Evolutionary conservation across 2,888 invertebrate species (phyloP), one percentile per base, ranked within the genome.

Genomic region (Stenurella melanura): DNA sequence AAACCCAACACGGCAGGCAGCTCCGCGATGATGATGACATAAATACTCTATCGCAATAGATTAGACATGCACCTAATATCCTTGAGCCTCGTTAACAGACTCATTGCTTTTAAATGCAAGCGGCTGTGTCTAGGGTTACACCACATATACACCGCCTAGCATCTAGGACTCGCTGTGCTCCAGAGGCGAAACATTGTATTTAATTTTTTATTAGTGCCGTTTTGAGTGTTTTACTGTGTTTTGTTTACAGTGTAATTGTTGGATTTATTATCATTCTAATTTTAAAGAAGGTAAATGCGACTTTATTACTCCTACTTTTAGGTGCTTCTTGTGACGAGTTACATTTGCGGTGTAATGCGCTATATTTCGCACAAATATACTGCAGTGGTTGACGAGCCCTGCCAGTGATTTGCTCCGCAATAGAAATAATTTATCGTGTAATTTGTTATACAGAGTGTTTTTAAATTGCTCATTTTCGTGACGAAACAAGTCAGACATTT

Each of bases 31-130:
- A 69, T 78, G 78, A 76, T 74, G 76, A 74, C 74, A 76, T 76
- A 74, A 71, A 78, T 78, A 58, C 68, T 76, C 56, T 68, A 76
- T 73, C 67, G 73, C 76, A 75, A 73, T 71, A 75, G 74, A 79
- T 75, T 79, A 77, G 76, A 79, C 75, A 73, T 77, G 79, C 79
- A 79, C 73, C 71, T 60, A 76, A 68, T 75, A 79, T 79, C 79
- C 79, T 79, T 79, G 79, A 79, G 68, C 30, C 71, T 75, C 67
- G 73, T 79, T 78, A 77, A 78, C 72, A 54, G 66, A 67, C 74
- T 74, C 73, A 67, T 58, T 73, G 68, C 54, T 77, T 77, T 77
- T 71, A 71, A 74, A 77, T 74, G 69, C 69, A 70, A 17, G 58
- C 69, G 69, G 38, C 58, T 19, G 69, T 69, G 63, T 68, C 73